Percentiles rank a stretch among this genome's conserved stretches.
Evolutionary conservation across 2,113 vertebrate species (phyloP).

Genomic region (Noctilio leporinus): DNA sequence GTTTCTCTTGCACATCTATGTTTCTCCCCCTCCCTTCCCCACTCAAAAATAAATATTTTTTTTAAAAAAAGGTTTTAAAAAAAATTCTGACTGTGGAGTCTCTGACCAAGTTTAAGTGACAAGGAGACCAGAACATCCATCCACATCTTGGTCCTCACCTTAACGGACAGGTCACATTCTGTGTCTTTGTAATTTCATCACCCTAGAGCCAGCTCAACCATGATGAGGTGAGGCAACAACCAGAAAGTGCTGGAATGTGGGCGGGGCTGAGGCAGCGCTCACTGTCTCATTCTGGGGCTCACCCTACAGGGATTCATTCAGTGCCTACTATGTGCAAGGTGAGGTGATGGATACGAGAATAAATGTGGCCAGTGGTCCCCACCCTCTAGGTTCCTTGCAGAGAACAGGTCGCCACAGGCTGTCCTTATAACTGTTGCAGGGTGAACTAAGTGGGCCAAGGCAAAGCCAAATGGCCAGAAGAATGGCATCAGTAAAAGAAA

Average conservation of each 20-base stretch:
- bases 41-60: too few species aligned
- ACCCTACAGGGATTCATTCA: background rate
- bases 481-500: background rate
- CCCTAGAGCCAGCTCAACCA: background rate
- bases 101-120: background rate
- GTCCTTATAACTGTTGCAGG: background rate
- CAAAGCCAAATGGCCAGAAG: background rate
- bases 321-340: background rate
- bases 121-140: background rate
- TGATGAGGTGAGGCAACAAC: background rate
- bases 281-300: background rate
- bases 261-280: background rate
- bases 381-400: background rate
- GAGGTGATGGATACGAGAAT: background rate
- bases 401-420: background rate
- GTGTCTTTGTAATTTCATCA: slow-evolving; percentile 36
- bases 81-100: background rate
- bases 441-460: background rate
- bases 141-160: background rate
- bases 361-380: background rate
- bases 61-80: background rate
- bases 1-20: too few species aligned
- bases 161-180: background rate
- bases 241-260: background rate
- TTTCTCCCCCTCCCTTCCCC: too few species aligned